phyloP scores from a whole-genome alignment of 1,140 invertebrate species.

The Mamestra configurata region DNA sequence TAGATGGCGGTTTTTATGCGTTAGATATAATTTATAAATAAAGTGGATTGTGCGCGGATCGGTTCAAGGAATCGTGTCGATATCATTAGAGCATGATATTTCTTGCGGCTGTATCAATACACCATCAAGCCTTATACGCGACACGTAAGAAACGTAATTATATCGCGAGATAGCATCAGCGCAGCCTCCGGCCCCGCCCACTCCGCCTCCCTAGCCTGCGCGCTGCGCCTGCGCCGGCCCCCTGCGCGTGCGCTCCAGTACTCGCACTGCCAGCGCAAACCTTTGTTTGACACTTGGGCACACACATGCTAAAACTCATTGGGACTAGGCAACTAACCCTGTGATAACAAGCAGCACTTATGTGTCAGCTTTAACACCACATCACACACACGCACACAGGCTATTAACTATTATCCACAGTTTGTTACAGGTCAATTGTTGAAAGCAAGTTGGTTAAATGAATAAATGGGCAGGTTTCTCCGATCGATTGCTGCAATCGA shows the following conservation, averaged over 20 bases:
- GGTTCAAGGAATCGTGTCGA: constrained; percentile 40
- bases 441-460: too few relatives aligned
- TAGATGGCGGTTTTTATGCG: constrained; percentile 4
- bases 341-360: not conserved
- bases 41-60: not conserved
- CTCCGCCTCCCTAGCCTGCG: not conserved
- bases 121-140: constrained; percentile 34
- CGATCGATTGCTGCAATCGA: too few relatives aligned
- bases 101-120: constrained; percentile 40
- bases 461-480: too few relatives aligned
- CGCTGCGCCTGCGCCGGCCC: not conserved
- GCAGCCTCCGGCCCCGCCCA: constrained; percentile 23
- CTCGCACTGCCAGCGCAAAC: too few relatives aligned
- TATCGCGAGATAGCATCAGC: constrained; percentile 15
- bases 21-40: constrained; percentile 37
- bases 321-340: too few relatives aligned
- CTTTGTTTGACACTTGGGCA: too few relatives aligned
- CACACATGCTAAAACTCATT: too few relatives aligned
- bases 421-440: too few relatives aligned
- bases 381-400: too few relatives aligned
- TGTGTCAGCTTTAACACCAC: too few relatives aligned
- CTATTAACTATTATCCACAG: too few relatives aligned
- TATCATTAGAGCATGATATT: constrained; percentile 42
- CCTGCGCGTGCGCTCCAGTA: too few relatives aligned
- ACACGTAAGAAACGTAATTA: constrained; percentile 26